Evolutionary conservation across 2,888 invertebrate species (phyloP), one percentile per base, ranked within the genome.

Genomic region (Anodontia alba): DNA sequence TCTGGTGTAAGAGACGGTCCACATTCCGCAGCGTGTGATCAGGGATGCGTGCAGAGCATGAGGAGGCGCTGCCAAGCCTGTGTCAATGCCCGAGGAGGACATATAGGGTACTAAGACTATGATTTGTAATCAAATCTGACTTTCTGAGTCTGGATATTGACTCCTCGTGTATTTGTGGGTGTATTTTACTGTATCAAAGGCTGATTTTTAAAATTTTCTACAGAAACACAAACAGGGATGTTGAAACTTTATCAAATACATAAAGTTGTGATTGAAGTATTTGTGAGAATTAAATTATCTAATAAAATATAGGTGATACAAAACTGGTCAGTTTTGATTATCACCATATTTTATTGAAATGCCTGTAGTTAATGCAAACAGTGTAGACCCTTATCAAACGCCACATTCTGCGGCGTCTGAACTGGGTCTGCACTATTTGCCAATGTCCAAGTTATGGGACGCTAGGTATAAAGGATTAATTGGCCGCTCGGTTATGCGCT

Each of bases 21-120:
- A 54, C 29, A 54, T 54, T 26, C 26, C 29, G 23, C 23, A 26
- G 54, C 54, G 12, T 29, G 54, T 54, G 29, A 54, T 26, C 54
- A 54, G 54, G 54, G 54, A 54, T 26, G 26, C 29, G 54, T 54
- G 54, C 54, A 54, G 54, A 54, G 26, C 54, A 54, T 54, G 29
- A 26, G 54, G 54, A 29, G 26, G 26, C 54, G 54, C 54, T 54
- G 54, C 10, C 20, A 54, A 54, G 26, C 54, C 54, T 54, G 54
- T 54, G 26, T 54, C 29, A 54, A 23, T 54, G 54, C 54, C 29
- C 23, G 54, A 29, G 23, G 15, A 29, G 1, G 26, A 23, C 54
- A 54, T 54, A 54, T 26, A 54, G 54, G 54, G 26, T 54, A 26
- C n/a, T 26, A 54, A 29, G 54, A 54, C 23, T 29, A 12, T 23